phyloP scores from a whole-genome alignment of 2,113 vertebrate species.

The Oenanthe oenanthe region DNA sequence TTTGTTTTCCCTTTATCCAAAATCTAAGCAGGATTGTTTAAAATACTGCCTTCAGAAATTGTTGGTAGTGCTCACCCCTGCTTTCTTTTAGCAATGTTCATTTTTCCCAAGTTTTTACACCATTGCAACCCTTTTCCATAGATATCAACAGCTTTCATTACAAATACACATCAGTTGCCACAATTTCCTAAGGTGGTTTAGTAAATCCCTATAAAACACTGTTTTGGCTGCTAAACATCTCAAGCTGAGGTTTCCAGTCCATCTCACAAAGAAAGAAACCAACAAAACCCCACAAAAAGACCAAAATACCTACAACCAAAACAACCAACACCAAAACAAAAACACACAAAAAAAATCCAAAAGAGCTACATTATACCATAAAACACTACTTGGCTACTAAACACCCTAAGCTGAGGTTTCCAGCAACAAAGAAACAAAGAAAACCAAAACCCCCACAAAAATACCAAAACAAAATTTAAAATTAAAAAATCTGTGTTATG shows the following conservation, averaged over 20 bases:
- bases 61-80: fast-evolving
- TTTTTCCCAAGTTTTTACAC: background rate
- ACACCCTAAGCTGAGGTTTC: background rate
- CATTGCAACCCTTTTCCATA: background rate
- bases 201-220: background rate
- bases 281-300: background rate
- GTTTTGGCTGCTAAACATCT: background rate
- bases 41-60: background rate
- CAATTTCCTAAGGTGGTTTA: background rate
- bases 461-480: background rate
- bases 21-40: background rate
- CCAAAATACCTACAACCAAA: background rate
- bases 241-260: background rate
- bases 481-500: background rate
- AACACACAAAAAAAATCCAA: background rate
- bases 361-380: background rate
- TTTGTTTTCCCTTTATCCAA: background rate
- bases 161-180: background rate
- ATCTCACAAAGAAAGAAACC: background rate
- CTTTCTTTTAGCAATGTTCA: background rate
- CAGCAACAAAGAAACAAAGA: background rate
- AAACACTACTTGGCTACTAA: background rate
- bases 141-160: background rate
- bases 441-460: background rate
- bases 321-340: background rate